Base-by-base conservation (phyloP, 1,140 invertebrate genomes). In the Heliothis subflexa region DNA sequence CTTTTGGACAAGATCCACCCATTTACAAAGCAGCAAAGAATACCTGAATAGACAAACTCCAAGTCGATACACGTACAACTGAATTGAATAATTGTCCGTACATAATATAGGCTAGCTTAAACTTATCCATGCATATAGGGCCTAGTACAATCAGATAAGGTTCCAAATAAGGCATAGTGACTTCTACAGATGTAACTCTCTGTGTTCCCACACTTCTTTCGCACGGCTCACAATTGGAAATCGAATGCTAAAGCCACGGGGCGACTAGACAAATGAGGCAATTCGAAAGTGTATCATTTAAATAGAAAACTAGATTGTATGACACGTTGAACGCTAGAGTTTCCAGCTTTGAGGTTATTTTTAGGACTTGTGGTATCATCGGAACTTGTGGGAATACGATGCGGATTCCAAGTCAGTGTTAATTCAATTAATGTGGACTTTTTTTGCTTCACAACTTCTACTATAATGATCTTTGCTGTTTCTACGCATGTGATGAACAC, bases 241-340 rank as follows among this genome's bases (percentile, higher is more conserved):
- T 80, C 79, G 74, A 52, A 62, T 77, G 64, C 45, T 70, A 49
- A 78, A 78, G 66, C 72, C 61, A 74, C 68, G 61, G 74, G 76
- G 70, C 72, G 18, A 68, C 70, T 81, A 66, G 80, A 81, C 80
- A 81, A 81, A 81, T 81, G 77, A 78, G 80, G 80, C 72, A 73
- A 78, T 81, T 76, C 55, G 80, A 81, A 81, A 81, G 80, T 81
- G 80, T 81, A 78, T 82, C 78, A 83, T 84, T 86, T 80, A 80
- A 75, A 78, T 86, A 83, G 83, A 85, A 85, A 86, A 83, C 81
- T 78, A 80, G 78, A 86, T 84, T 81, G 79, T 84, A 75, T 84
- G 76, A 79, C 81, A 82, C 73, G 78, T 84, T 75, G 33, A 57
- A 13, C 47, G 70, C 62, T 77, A 77, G 74, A 64, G 62, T 52